A percentile compares a stretch with the other conserved stretches of the same genome.
Conservation (phyloP, 2,888 invertebrate genomes). For the Drymonia ruficornis region DNA sequence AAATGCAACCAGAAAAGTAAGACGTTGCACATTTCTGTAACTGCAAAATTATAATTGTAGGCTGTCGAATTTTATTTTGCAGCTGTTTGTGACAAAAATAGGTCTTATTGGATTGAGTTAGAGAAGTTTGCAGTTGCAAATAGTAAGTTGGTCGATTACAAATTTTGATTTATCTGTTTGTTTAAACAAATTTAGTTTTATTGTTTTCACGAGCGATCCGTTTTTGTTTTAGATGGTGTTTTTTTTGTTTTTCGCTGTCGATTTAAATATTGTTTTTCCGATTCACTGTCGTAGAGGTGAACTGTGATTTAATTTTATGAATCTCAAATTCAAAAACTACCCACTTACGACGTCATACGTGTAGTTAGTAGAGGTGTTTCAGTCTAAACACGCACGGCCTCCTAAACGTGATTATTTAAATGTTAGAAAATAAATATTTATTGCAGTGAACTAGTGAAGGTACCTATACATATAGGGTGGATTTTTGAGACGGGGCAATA, state of each 20-base stretch:
- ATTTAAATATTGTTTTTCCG: too few species aligned
- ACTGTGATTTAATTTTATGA: too few species aligned
- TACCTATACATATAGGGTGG: too few species aligned
- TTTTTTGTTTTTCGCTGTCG: background rate
- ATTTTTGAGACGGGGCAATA: too few species aligned
- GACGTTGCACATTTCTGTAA: background rate
- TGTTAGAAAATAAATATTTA: too few species aligned
- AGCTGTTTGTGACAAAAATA: background rate
- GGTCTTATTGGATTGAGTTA: background rate
- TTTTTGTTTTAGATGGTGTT: background rate
- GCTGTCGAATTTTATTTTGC: background rate
- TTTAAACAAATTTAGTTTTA: conserved; percentile 1
- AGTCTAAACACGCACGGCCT: too few species aligned
- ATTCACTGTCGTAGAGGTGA: too few species aligned
- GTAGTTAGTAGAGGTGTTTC: too few species aligned
- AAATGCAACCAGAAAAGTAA: background rate
- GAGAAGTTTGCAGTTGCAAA: background rate
- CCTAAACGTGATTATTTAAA: too few species aligned
- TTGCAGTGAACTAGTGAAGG: too few species aligned
- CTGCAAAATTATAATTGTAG: background rate
- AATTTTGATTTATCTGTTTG: conserved; percentile 3
- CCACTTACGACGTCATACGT: too few species aligned
- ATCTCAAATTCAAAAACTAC: too few species aligned
- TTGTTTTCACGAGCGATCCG: background rate
- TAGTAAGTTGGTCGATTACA: background rate